These are phyloP conservation scores for Alaudala cheleensis DNA, from an alignment of 2,113 vertebrate species.

Conservation along the genomic window DNA sequence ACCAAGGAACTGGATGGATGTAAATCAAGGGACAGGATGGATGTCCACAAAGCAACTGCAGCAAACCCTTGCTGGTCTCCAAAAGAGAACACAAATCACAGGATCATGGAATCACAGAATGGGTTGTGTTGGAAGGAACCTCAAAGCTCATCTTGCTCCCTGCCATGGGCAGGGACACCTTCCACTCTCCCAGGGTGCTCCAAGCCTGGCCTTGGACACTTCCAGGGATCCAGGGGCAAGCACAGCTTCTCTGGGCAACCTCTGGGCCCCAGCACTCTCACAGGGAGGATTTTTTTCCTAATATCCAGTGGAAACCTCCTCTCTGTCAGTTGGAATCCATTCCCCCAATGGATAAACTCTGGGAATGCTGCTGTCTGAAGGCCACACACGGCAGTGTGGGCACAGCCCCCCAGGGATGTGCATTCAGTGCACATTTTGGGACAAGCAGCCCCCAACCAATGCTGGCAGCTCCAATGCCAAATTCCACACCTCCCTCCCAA, in stretches of 20 bases:
- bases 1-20: neutral
- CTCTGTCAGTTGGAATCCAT: neutral
- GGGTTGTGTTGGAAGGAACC: neutral
- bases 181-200: rapidly evolving
- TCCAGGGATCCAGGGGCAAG: neutral
- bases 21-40: too few relatives aligned
- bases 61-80: neutral
- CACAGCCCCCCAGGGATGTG: neutral
- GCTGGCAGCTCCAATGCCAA: neutral
- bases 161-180: neutral
- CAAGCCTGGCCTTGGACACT: neutral
- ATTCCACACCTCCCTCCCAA: neutral
- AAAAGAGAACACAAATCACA: neutral
- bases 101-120: neutral
- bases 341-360: neutral
- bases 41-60: neutral
- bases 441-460: neutral
- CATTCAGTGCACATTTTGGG: neutral
- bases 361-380: neutral
- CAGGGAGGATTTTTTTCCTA: neutral
- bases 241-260: neutral
- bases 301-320: neutral
- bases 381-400: neutral
- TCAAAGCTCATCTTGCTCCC: neutral
- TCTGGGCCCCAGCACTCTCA: neutral